Percentiles rank a stretch among this genome's conserved stretches.
phyloP scores from a whole-genome alignment of 1,140 invertebrate species.

The Bacillus rossius region DNA sequence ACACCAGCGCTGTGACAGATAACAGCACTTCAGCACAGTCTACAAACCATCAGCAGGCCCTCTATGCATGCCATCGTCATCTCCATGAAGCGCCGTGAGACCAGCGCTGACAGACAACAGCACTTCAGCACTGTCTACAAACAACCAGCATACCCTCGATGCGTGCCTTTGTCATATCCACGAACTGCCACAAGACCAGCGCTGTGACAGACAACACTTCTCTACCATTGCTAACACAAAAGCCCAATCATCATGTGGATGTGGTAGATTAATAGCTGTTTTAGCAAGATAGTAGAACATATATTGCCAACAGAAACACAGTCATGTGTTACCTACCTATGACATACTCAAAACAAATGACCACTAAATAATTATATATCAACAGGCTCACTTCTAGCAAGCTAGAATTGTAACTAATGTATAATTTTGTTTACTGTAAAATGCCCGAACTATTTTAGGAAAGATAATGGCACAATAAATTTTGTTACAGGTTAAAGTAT shows the following conservation, averaged over 20 bases:
- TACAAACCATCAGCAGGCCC: not conserved
- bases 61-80: not conserved
- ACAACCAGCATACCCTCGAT: slow-evolving; percentile 88
- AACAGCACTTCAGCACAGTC: not conserved
- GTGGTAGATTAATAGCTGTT: not conserved
- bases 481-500: no score
- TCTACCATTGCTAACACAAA: not conserved
- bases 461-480: no score
- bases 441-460: no score
- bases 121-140: not conserved
- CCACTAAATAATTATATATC: no score
- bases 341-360: no score
- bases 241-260: not conserved
- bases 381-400: no score
- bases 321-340: no score
- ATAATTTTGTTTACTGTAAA: no score
- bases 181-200: slow-evolving; percentile 96
- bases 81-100: not conserved
- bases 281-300: no score
- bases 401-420: no score
- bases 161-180: slow-evolving; percentile 97
- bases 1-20: slow-evolving; percentile 76
- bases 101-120: not conserved
- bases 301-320: no score
- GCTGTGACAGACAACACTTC: slow-evolving; percentile 53